Conservation (phyloP, 1,140 invertebrate species). For the Pachyrhynchus sulphureomaculatus region DNA sequence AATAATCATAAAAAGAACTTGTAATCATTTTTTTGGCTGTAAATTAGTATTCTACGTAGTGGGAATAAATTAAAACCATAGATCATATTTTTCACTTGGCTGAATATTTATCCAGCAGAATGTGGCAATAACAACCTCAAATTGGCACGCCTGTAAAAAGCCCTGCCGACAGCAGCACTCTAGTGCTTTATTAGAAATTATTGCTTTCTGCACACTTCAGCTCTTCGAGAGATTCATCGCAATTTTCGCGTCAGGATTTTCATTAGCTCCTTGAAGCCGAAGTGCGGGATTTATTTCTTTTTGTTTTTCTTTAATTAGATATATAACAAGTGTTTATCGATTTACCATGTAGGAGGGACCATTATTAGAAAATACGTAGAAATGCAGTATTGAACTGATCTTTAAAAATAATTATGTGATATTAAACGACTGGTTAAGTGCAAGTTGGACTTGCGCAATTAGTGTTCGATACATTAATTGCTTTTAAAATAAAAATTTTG, state of each 20-base stretch:
- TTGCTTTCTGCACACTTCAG: constrained; percentile 23
- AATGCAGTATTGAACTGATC: too few relatives aligned
- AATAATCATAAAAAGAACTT: too few relatives aligned
- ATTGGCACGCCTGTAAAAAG: constrained; percentile 21
- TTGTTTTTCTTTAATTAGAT: background rate
- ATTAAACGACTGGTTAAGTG: too few relatives aligned
- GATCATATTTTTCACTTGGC: constrained; percentile 10
- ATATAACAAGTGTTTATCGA: too few relatives aligned
- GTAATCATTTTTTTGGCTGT: too few relatives aligned
- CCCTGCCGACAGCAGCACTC: constrained; percentile 5
- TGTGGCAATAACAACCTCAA: constrained; percentile 21
- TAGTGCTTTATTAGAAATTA: constrained; percentile 28
- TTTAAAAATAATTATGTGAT: too few relatives aligned
- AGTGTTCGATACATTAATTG: too few relatives aligned
- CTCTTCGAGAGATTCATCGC: constrained; percentile 22
- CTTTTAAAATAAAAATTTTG: too few relatives aligned
- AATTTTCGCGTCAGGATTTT: constrained; percentile 23
- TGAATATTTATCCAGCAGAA: constrained; percentile 9
- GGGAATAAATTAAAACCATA: constrained; percentile 4
- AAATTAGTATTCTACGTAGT: too few relatives aligned
- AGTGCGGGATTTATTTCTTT: constrained; percentile 9
- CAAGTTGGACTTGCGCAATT: too few relatives aligned
- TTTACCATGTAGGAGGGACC: too few relatives aligned
- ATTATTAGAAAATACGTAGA: too few relatives aligned
- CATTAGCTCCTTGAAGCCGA: constrained; percentile 14